A percentile compares a stretch with the other conserved stretches of the same genome.
phyloP scores from a whole-genome alignment of 1,140 invertebrate species.

The Dreissena polymorpha region DNA sequence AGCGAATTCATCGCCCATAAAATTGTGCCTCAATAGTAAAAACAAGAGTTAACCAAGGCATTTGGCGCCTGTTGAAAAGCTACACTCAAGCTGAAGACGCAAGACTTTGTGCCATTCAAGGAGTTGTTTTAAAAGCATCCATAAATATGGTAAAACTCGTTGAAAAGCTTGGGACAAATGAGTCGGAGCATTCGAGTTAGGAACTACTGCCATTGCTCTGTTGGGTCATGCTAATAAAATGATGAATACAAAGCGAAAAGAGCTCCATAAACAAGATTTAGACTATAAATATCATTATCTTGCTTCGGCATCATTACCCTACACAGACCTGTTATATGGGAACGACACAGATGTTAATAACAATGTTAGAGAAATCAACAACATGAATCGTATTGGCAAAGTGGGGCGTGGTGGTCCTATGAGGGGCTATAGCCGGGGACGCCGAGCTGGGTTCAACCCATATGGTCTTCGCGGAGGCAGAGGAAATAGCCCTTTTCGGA shows the following conservation, averaged over 20 bases:
- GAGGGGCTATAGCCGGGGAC: background rate
- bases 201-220: conserved; percentile 11
- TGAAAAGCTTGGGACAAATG: conserved; percentile 15
- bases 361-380: conserved; percentile 33
- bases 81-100: conserved; percentile 25
- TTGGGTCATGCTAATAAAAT: conserved; percentile 28
- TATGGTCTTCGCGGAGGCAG: background rate
- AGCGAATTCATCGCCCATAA: conserved; percentile 12
- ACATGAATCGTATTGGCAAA: conserved; percentile 32
- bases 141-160: conserved; percentile 27
- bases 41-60: conserved; percentile 32
- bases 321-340: conserved; percentile 26
- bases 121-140: conserved; percentile 8
- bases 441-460: conserved; percentile 19
- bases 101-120: conserved; percentile 11
- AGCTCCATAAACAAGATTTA: conserved; percentile 19
- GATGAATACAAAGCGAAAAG: conserved; percentile 19
- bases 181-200: conserved; percentile 21
- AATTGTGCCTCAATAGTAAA: conserved; percentile 36
- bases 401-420: background rate
- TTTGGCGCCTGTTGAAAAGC: conserved; percentile 30
- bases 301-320: conserved; percentile 20
- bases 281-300: conserved; percentile 44
- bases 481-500: background rate
- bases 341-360: conserved; percentile 35